Percentiles rank a stretch among this genome's conserved stretches.
phyloP scores from a whole-genome alignment of 2,113 vertebrate genomes.

The Notothenia coriiceps region DNA sequence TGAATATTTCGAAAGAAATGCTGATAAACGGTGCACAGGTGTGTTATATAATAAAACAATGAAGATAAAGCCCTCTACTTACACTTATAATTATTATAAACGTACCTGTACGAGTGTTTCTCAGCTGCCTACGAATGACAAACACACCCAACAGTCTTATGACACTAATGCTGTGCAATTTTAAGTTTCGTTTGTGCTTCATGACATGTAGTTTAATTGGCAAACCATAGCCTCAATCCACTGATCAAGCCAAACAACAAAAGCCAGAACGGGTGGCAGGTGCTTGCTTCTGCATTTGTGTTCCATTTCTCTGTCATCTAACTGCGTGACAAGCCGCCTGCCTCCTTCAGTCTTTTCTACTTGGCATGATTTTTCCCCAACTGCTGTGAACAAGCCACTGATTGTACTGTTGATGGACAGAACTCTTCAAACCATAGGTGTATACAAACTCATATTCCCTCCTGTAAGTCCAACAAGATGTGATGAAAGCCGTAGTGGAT shows the following conservation, averaged over 20 bases:
- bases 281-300: not conserved
- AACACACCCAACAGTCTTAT: not conserved
- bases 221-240: not conserved
- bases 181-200: not conserved
- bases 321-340: slow-evolving; percentile 35
- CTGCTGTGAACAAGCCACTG: slow-evolving; percentile 51
- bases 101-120: not conserved
- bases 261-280: not conserved
- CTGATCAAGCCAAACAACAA: not conserved
- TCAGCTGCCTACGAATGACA: not conserved
- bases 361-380: not conserved
- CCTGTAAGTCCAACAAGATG: not conserved
- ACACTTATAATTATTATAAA: not conserved
- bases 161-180: not conserved
- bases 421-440: not conserved
- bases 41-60: not conserved
- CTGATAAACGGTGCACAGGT: not conserved
- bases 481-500: not conserved
- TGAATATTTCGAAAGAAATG: not conserved
- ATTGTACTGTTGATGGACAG: slow-evolving; percentile 60
- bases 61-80: not conserved
- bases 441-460: slow-evolving; percentile 3
- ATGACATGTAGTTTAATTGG: no score
- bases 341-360: not conserved
- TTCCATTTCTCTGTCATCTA: slow-evolving; percentile 22